Percentiles rank a stretch among this genome's conserved stretches.
These are phyloP conservation scores for Labeo calbasu DNA, from an alignment of 2,797 vertebrate genomes.

Conservation along the genomic window DNA sequence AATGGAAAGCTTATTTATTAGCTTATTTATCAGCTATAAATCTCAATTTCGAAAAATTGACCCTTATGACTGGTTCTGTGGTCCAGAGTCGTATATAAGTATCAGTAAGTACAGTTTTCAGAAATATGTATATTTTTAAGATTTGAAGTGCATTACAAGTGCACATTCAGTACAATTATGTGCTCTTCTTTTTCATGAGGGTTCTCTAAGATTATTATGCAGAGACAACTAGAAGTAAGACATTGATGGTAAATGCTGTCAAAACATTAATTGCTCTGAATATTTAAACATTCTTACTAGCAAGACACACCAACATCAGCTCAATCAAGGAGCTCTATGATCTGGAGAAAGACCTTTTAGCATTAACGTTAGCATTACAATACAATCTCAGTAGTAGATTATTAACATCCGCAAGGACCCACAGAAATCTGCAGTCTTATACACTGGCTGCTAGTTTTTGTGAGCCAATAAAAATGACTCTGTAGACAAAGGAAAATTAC, in stretches of 20 bases:
- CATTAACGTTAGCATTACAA: not conserved
- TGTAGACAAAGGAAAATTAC: not conserved
- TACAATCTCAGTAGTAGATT: not conserved
- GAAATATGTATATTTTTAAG: not conserved
- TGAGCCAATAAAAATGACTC: not conserved
- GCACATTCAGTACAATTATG: not conserved
- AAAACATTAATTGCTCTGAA: not conserved
- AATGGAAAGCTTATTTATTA: no score
- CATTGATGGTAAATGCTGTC: not conserved
- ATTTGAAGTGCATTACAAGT: not conserved
- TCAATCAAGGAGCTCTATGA: not conserved
- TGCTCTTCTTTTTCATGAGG: not conserved
- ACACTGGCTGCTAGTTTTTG: not conserved
- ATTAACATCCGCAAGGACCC: not conserved
- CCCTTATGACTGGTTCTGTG: no score
- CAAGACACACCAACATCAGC: not conserved
- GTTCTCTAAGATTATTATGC: not conserved
- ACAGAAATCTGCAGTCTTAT: not conserved
- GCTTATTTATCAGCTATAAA: no score
- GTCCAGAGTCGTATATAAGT: no score
- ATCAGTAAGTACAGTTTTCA: not conserved
- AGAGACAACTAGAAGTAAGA: not conserved
- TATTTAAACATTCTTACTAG: not conserved
- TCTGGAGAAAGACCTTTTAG: not conserved
- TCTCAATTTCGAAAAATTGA: no score